phyloP scores from a whole-genome alignment of 2,113 vertebrate species.

The Eretmochelys imbricata region DNA sequence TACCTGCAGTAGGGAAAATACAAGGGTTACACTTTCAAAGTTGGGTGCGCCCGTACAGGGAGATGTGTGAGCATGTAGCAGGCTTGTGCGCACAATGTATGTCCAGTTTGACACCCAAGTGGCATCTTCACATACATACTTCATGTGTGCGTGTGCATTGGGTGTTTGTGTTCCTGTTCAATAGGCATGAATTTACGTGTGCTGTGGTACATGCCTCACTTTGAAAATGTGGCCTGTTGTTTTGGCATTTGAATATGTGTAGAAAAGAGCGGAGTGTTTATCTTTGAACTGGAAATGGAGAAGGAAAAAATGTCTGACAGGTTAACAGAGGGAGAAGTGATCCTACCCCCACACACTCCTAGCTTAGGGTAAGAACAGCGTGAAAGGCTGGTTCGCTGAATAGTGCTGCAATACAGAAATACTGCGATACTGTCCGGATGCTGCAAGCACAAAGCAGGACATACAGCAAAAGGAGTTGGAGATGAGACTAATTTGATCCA shows the following conservation, averaged over 20 bases:
- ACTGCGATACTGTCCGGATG: too few species aligned
- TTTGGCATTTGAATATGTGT: fast-evolving
- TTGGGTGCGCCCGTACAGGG: fast-evolving
- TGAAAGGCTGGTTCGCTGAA: fast-evolving
- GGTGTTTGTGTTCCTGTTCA: fast-evolving
- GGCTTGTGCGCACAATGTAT: fast-evolving
- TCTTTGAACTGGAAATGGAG: fast-evolving
- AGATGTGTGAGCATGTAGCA: fast-evolving
- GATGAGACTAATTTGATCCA: not conserved
- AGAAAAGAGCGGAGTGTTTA: not conserved
- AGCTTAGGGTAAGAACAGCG: not conserved
- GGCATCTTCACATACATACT: fast-evolving
- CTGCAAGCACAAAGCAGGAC: not conserved
- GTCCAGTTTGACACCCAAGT: fast-evolving
- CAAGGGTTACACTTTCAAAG: fast-evolving
- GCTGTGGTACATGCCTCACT: not conserved
- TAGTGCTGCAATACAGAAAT: fast-evolving
- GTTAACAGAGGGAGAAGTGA: not conserved
- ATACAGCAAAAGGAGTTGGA: fast-evolving
- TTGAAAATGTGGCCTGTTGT: not conserved
- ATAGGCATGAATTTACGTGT: not conserved
- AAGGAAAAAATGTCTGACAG: fast-evolving
- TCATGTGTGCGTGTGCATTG: fast-evolving
- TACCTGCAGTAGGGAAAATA: not conserved
- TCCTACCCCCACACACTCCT: not conserved